Percentiles rank a stretch among this genome's conserved stretches.
phyloP scores from a whole-genome alignment of 1,140 invertebrate genomes.

The honey bee (Apis mellifera) region DNA sequence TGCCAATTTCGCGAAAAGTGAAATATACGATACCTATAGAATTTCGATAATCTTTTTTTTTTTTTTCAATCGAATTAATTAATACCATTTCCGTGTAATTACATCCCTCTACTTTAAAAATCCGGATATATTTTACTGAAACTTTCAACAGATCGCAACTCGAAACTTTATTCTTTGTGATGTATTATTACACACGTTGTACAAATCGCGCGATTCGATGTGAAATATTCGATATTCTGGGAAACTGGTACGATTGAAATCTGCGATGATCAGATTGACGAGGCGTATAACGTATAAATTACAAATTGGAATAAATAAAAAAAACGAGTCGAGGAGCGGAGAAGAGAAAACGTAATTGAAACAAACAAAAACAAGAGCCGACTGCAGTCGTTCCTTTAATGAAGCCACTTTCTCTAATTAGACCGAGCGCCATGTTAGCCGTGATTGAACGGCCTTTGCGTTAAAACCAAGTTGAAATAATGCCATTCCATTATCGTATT shows the following conservation, averaged over 20 bases:
- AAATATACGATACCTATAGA: too few species aligned
- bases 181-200: too few species aligned
- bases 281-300: background rate
- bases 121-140: too few species aligned
- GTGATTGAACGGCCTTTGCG: background rate
- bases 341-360: background rate
- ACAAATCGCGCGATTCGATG: background rate
- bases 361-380: background rate
- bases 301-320: background rate
- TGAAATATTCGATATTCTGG: too few species aligned
- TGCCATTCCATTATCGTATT: background rate
- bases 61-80: too few species aligned
- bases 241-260: background rate
- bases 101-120: too few species aligned
- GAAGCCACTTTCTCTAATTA: constrained; percentile 34
- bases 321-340: background rate
- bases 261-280: background rate
- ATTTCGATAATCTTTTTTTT: too few species aligned
- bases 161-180: too few species aligned
- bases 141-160: too few species aligned
- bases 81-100: too few species aligned
- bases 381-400: constrained; percentile 2
- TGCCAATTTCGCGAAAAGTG: too few species aligned
- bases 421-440: background rate
- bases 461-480: background rate